A percentile compares a stretch with the other conserved stretches of the same genome.
These are phyloP conservation scores for Orchesella cincta DNA, from an alignment of 1,140 invertebrate species.

Conservation along the genomic window DNA sequence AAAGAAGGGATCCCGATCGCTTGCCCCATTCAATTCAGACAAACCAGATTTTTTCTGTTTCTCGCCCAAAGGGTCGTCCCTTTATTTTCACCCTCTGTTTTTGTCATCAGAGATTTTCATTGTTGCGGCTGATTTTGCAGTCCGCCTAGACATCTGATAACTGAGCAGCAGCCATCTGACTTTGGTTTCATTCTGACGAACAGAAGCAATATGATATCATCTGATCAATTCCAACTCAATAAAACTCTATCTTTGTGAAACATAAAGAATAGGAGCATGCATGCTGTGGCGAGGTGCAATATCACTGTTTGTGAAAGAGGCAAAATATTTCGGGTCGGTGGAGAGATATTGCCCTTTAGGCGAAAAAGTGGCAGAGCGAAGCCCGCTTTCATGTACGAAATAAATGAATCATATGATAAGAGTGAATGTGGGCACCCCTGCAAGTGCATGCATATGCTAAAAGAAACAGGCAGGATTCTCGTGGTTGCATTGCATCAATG, in stretches of 20 bases:
- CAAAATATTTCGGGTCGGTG: too few species aligned
- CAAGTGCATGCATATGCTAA: not conserved
- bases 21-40: not conserved
- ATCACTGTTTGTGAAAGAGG: too few species aligned
- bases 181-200: too few species aligned
- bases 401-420: not conserved
- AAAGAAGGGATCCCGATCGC: not conserved
- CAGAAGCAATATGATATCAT: too few species aligned
- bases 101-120: conserved; percentile 16
- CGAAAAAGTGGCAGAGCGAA: too few species aligned
- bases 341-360: too few species aligned
- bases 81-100: conserved; percentile 29
- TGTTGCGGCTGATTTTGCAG: conserved; percentile 16
- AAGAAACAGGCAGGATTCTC: not conserved
- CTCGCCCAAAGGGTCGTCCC: conserved; percentile 14
- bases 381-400: too few species aligned
- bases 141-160: not conserved
- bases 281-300: too few species aligned
- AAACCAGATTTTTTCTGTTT: conserved; percentile 11
- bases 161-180: too few species aligned
- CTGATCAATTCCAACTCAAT: too few species aligned
- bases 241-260: too few species aligned
- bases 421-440: not conserved
- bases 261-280: too few species aligned
- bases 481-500: not conserved